These are phyloP conservation scores for Petromus typicus DNA, from an alignment of 2,113 vertebrate species.

Conservation along the genomic window DNA sequence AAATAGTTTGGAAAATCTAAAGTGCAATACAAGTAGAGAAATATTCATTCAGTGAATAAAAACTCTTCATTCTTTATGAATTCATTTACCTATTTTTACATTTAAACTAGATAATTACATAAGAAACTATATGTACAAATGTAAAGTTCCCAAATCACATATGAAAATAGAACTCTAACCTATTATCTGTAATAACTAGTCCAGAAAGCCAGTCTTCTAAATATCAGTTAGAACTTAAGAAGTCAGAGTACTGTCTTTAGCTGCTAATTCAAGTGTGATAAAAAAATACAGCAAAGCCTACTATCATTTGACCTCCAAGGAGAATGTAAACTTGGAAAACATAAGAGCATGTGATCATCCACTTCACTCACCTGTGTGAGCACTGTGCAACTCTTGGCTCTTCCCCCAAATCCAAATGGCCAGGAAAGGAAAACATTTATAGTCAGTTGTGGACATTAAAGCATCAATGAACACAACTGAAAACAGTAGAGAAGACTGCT, in stretches of 20 bases:
- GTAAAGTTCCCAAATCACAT: neutral
- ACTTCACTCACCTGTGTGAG: neutral
- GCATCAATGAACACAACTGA: neutral
- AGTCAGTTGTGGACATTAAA: neutral
- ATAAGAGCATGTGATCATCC: neutral
- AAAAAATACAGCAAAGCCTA: neutral
- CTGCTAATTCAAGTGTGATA: neutral
- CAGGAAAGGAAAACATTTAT: neutral
- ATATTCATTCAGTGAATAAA: neutral
- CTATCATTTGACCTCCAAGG: neutral
- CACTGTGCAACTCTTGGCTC: neutral
- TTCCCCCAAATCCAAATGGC: neutral
- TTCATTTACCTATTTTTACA: neutral
- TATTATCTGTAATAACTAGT: neutral
- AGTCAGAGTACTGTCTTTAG: neutral
- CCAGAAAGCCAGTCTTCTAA: neutral
- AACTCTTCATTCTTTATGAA: neutral
- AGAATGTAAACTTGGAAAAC: neutral
- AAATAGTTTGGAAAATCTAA: conserved; percentile 30
- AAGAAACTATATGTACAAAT: neutral
- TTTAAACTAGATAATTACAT: neutral
- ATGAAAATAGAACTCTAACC: neutral
- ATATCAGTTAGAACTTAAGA: neutral
- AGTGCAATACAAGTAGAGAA: neutral
- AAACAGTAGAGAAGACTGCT: neutral